Conservation (phyloP, 2,888 invertebrate species). For the Drosophila macrothrix region DNA sequence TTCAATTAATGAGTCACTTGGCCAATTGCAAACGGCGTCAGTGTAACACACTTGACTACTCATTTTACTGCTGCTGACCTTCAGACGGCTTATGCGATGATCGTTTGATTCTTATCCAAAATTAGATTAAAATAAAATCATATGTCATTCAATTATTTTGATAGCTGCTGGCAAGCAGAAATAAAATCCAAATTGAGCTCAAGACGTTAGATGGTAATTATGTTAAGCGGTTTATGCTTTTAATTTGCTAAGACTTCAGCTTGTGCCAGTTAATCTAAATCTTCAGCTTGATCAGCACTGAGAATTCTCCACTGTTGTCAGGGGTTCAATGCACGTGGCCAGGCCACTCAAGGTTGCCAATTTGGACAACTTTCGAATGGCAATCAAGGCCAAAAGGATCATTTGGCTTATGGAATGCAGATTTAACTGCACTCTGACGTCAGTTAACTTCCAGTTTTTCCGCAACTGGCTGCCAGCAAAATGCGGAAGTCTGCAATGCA, state of each 20-base stretch:
- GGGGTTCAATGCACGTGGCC: slow-evolving; percentile 62
- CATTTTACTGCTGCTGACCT: slow-evolving; percentile 44
- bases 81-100: slow-evolving; percentile 27
- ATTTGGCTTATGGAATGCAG: slow-evolving; percentile 24
- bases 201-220: slow-evolving; percentile 32
- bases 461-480: slow-evolving; percentile 8
- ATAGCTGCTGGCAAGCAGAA: slow-evolving; percentile 2
- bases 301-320: slow-evolving; percentile 15
- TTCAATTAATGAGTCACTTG: slow-evolving; percentile 58
- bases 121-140: slow-evolving; percentile 5
- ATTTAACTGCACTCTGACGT: slow-evolving; percentile 26
- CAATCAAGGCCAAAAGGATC: slow-evolving; percentile 58
- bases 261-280: slow-evolving; percentile 20
- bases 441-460: slow-evolving; percentile 49
- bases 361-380: slow-evolving; percentile 76
- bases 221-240: slow-evolving; percentile 7
- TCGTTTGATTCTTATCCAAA: slow-evolving; percentile 18
- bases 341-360: slow-evolving; percentile 53
- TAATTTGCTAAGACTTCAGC: slow-evolving; percentile 5
- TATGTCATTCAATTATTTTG: slow-evolving; percentile 43
- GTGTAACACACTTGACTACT: slow-evolving; percentile 26
- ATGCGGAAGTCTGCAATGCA: slow-evolving; percentile 70
- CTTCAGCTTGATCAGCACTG: slow-evolving; percentile 29
- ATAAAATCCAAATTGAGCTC: slow-evolving; percentile 19
- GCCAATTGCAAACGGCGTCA: slow-evolving; percentile 26